Percentiles rank a stretch among this genome's conserved stretches.
phyloP scores from a whole-genome alignment of 2,888 invertebrate species.

The Hyles lineata region DNA sequence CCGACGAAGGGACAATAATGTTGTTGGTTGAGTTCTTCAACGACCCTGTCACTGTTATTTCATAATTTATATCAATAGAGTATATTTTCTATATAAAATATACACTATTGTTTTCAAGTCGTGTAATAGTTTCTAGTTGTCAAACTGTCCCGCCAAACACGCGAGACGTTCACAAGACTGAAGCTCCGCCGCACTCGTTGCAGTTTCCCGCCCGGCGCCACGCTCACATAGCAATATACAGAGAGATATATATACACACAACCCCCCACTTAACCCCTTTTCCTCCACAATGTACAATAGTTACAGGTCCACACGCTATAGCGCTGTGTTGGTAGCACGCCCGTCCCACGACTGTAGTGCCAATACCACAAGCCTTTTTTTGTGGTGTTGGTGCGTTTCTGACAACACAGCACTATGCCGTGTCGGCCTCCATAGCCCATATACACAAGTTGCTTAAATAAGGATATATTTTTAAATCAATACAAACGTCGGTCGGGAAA shows the following conservation, averaged over 20 bases:
- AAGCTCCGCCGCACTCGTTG: constrained; percentile 56
- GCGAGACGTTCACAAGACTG: constrained; percentile 71
- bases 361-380: background rate
- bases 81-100: background rate
- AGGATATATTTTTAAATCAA: constrained; percentile 71
- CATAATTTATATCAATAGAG: background rate
- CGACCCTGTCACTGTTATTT: background rate
- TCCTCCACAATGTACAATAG: constrained; percentile 7
- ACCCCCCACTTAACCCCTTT: constrained; percentile 54
- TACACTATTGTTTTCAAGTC: background rate
- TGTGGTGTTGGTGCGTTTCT: constrained; percentile 26
- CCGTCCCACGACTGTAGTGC: too few relatives aligned
- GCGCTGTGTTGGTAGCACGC: constrained; percentile 15
- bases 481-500: constrained; percentile 57
- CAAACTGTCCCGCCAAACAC: constrained; percentile 33
- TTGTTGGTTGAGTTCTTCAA: background rate
- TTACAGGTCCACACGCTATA: constrained; percentile 3
- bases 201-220: constrained; percentile 62
- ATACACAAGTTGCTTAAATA: constrained; percentile 73
- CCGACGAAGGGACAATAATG: background rate
- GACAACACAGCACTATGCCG: constrained; percentile 63
- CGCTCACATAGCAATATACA: constrained; percentile 70
- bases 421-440: constrained; percentile 71
- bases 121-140: background rate
- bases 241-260: constrained; percentile 74